Percentiles rank a stretch among this genome's conserved stretches.
Conservation (phyloP, 2,797 vertebrate species). For the Petrocephalus schoutedeni region DNA sequence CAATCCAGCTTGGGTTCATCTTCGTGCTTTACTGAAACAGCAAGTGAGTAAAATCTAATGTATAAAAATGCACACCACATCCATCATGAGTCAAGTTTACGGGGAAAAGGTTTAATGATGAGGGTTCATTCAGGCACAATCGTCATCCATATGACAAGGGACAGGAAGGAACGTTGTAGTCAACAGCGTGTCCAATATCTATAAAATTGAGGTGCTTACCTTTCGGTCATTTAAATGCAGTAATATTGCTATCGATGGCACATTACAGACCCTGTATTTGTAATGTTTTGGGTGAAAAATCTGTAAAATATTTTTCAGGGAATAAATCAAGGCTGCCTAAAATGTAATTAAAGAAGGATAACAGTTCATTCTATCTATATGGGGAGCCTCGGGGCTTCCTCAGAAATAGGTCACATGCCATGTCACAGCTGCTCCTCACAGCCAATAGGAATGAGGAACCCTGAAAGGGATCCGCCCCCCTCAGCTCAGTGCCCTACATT, state of each 20-base stretch:
- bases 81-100: neutral
- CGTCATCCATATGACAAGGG: neutral
- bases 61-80: neutral
- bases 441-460: conserved; percentile 70
- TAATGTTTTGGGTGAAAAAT: conserved; percentile 43
- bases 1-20: conserved; percentile 38
- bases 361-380: conserved; percentile 71
- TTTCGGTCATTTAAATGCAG: conserved; percentile 30
- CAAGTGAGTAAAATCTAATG: neutral
- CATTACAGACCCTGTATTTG: conserved; percentile 35
- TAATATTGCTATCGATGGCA: conserved; percentile 25
- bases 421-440: conserved; percentile 69
- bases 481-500: conserved; percentile 75
- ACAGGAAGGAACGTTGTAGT: neutral
- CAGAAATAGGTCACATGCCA: conserved; percentile 76
- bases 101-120: neutral
- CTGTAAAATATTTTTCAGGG: conserved; percentile 45
- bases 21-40: neutral
- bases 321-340: conserved; percentile 65
- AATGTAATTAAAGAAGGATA: conserved; percentile 82
- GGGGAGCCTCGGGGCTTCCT: conserved; percentile 61
- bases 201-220: conserved; percentile 26
- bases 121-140: neutral
- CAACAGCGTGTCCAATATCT: conserved; percentile 10
- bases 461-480: conserved; percentile 69